These are phyloP conservation scores for Eupelmus urozonus DNA, from an alignment of 2,888 invertebrate species.

Conservation along the genomic window DNA sequence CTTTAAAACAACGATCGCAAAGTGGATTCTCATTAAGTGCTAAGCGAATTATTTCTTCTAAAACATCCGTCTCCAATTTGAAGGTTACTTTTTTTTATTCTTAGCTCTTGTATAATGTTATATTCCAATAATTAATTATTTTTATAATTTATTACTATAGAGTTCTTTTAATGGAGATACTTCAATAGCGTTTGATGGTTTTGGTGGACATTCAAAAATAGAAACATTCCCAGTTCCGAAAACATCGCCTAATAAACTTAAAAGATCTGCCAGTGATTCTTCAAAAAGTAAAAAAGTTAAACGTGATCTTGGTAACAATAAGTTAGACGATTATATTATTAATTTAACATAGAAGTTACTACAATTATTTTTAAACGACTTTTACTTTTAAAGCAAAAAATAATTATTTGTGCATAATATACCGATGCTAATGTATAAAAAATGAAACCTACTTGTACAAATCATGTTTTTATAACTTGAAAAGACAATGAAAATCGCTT, in stretches of 20 bases:
- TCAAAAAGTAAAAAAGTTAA: slow-evolving; percentile 59
- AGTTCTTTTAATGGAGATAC: slow-evolving; percentile 8
- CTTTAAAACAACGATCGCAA: slow-evolving; percentile 53
- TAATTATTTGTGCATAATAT: slow-evolving; percentile 4
- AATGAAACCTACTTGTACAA: not conserved
- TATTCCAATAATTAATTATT: not conserved
- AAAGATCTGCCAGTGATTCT: slow-evolving; percentile 48
- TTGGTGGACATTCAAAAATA: slow-evolving; percentile 63
- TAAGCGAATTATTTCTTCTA: slow-evolving; percentile 30
- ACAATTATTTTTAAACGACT: slow-evolving; percentile 48
- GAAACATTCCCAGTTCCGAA: slow-evolving; percentile 58
- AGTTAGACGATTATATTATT: slow-evolving; percentile 52
- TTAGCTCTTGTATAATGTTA: not conserved
- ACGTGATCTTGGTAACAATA: slow-evolving; percentile 42
- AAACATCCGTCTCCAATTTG: slow-evolving; percentile 20
- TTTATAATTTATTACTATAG: slow-evolving; percentile 18
- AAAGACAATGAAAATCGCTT: no score
- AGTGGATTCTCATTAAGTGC: not conserved
- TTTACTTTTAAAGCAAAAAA: slow-evolving; percentile 33
- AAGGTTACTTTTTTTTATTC: slow-evolving; percentile 41
- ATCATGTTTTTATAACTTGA: not conserved
- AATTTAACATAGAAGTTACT: slow-evolving; percentile 56
- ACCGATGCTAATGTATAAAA: slow-evolving; percentile 16
- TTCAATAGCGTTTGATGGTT: slow-evolving; percentile 61
- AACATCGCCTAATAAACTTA: slow-evolving; percentile 51